phyloP scores from a whole-genome alignment of 2,797 vertebrate species.

The Craterocephalus amniculus region DNA sequence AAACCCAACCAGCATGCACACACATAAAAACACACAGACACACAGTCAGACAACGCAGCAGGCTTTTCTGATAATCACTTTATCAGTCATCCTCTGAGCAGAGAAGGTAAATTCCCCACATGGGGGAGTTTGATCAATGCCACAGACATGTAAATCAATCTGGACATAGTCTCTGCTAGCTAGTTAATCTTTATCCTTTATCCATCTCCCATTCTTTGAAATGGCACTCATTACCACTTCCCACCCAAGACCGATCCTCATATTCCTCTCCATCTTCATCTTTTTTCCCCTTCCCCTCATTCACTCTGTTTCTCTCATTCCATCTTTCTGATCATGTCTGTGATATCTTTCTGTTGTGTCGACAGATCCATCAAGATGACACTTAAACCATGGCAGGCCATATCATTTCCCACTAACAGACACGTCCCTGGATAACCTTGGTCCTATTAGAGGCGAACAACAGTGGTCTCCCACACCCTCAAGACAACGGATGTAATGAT shows the following conservation, averaged over 20 bases:
- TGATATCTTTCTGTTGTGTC: slow-evolving; percentile 44
- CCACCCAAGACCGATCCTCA: slow-evolving; percentile 47
- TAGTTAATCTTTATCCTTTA: slow-evolving; percentile 59
- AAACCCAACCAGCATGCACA: slow-evolving; percentile 25
- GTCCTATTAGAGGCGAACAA: slow-evolving; percentile 68
- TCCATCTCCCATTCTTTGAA: slow-evolving; percentile 50
- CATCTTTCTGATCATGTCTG: slow-evolving; percentile 59
- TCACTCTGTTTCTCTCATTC: slow-evolving; percentile 46
- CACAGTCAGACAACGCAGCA: slow-evolving; percentile 38
- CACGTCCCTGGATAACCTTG: slow-evolving; percentile 77
- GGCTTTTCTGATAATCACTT: slow-evolving; percentile 75
- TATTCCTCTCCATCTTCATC: slow-evolving; percentile 40
- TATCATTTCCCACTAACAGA: slow-evolving; percentile 66
- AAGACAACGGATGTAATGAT: slow-evolving; percentile 62
- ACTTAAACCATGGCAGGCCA: slow-evolving; percentile 62
- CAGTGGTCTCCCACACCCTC: slow-evolving; percentile 37
- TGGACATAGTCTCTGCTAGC: slow-evolving; percentile 67
- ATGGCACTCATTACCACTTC: slow-evolving; percentile 52
- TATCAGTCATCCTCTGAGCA: slow-evolving; percentile 72
- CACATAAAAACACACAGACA: slow-evolving; percentile 28
- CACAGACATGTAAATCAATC: slow-evolving; percentile 80
- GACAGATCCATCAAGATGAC: slow-evolving; percentile 74
- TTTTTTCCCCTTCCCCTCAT: slow-evolving; percentile 23
- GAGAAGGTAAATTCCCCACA: slow-evolving; percentile 68
- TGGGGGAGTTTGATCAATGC: slow-evolving; percentile 75